A percentile compares a stretch with the other conserved stretches of the same genome.
phyloP scores from a whole-genome alignment of 1,140 invertebrate genomes.

The Polyergus mexicanus region DNA sequence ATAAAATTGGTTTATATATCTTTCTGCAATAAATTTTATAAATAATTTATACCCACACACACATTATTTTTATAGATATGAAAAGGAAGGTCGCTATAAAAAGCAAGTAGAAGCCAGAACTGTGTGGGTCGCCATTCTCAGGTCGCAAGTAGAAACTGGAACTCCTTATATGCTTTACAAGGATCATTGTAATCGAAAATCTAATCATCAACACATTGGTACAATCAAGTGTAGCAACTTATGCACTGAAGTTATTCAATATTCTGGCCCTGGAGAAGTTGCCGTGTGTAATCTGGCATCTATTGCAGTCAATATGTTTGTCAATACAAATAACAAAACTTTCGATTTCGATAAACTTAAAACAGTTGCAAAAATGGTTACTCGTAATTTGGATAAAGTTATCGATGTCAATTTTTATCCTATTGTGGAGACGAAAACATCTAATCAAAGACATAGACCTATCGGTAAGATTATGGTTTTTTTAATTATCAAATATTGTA shows the following conservation, averaged over 20 bases:
- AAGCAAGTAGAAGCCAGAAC: slow-evolving; percentile 94
- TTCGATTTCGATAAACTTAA: slow-evolving; percentile 97
- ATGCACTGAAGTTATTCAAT: slow-evolving; percentile 99
- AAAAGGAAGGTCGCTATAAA: slow-evolving; percentile 92
- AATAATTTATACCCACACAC: background rate
- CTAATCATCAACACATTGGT: slow-evolving; percentile 99
- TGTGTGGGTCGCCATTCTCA: slow-evolving; percentile 97
- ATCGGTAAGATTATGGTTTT: slow-evolving; percentile 88
- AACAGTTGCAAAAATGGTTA: slow-evolving; percentile 95
- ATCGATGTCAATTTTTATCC: slow-evolving; percentile 99
- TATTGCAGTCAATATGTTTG: slow-evolving; percentile 99
- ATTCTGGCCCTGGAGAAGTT: slow-evolving; percentile 96
- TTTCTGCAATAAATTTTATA: background rate
- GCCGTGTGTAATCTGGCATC: slow-evolving; percentile 99
- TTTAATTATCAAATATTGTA: background rate
- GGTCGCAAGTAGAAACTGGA: slow-evolving; percentile 99
- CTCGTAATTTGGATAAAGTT: slow-evolving; percentile 98
- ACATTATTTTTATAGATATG: slow-evolving; percentile 90
- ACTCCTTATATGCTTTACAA: slow-evolving; percentile 99
- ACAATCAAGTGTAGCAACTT: slow-evolving; percentile 99
- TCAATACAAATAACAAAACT: slow-evolving; percentile 90
- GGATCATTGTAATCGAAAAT: slow-evolving; percentile 98
- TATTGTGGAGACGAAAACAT: slow-evolving; percentile 94
- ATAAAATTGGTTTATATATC: background rate
- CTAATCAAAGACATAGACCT: slow-evolving; percentile 97